Evolutionary conservation across 1,140 invertebrate genomes (phyloP).

Genomic region (Aphelinus certus): DNA sequence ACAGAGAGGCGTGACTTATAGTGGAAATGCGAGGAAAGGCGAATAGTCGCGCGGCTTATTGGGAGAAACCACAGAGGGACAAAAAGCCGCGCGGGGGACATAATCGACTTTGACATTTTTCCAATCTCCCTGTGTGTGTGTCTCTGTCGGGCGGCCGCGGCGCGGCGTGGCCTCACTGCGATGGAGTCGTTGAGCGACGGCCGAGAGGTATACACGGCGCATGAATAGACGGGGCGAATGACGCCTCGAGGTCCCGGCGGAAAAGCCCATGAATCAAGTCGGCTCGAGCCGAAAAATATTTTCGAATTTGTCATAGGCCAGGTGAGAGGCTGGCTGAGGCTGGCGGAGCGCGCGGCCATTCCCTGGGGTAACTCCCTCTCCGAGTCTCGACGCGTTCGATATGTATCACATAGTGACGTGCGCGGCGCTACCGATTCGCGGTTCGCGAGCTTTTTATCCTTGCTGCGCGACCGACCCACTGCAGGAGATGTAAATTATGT

Average conservation of each 20-base stretch:
- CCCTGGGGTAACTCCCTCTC: conserved; percentile 15
- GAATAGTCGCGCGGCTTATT: no score
- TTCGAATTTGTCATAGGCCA: conserved; percentile 38
- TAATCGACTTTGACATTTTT: no score
- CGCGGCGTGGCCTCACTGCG: neutral
- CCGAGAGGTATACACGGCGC: neutral
- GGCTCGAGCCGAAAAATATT: conserved; percentile 32
- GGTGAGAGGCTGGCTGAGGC: conserved; percentile 7
- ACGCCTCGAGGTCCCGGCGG: neutral
- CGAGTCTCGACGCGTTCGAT: neutral
- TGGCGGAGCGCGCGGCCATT: conserved; percentile 4
- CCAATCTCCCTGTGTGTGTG: no score
- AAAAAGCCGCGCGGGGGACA: no score
- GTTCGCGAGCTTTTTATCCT: neutral
- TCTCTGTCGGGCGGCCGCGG: neutral
- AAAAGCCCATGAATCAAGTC: neutral
- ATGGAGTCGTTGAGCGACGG: neutral
- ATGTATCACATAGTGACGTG: neutral
- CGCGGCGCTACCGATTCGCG: neutral
- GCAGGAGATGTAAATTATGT: neutral
- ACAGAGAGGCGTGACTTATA: no score
- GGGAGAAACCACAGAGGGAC: no score
- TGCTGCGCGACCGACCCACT: neutral
- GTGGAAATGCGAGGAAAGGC: no score
- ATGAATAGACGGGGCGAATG: neutral